Conservation (phyloP, 1,140 invertebrate species). For the Magallana ariakensis region DNA sequence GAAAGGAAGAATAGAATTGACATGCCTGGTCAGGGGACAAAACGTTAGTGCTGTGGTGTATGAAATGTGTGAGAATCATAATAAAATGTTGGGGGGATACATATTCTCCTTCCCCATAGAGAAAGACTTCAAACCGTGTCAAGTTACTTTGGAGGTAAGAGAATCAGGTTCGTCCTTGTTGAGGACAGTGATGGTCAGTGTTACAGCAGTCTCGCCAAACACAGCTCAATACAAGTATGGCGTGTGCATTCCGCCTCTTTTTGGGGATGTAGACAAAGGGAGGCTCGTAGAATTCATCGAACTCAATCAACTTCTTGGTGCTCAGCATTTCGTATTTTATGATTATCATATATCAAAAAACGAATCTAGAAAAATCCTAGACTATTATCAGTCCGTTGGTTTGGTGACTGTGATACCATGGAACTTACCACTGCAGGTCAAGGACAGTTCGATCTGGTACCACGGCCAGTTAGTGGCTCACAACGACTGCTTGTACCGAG, state of each 20-base stretch:
- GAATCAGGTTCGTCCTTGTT: not conserved
- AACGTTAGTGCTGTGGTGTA: constrained; percentile 47
- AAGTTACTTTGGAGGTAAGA: constrained; percentile 49
- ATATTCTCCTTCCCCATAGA: constrained; percentile 69
- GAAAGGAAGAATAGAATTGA: constrained; percentile 51
- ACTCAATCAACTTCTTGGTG: constrained; percentile 72
- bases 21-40: constrained; percentile 56
- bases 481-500: constrained; percentile 78
- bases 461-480: constrained; percentile 76
- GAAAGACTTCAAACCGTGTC: constrained; percentile 48
- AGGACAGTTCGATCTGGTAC: constrained; percentile 73
- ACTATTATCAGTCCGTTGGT: constrained; percentile 66
- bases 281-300: constrained; percentile 77
- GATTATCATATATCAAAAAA: constrained; percentile 62
- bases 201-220: constrained; percentile 38
- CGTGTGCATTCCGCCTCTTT: constrained; percentile 77
- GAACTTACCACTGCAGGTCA: constrained; percentile 66
- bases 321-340: constrained; percentile 76
- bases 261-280: constrained; percentile 67
- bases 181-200: constrained; percentile 40
- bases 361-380: constrained; percentile 64
- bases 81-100: constrained; percentile 71
- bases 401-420: constrained; percentile 71
- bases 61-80: constrained; percentile 78
- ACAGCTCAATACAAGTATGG: constrained; percentile 55